Base-by-base conservation (phyloP, 2,797 vertebrate species). In the Lithobates pipiens region DNA sequence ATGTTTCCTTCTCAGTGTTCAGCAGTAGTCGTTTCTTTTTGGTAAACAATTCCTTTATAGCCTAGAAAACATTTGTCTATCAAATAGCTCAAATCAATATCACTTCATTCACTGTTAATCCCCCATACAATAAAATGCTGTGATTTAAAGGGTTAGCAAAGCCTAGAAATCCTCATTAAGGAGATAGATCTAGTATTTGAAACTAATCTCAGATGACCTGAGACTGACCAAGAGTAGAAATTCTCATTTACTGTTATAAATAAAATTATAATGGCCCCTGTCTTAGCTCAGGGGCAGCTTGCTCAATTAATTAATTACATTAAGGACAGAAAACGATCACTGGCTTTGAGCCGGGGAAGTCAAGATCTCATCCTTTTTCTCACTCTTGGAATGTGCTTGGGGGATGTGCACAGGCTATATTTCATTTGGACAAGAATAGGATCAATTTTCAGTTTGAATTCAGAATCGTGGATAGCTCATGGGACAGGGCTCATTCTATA, bases 91-190 rank as follows among this genome's bases (percentile, higher is more conserved):
- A 82, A 61, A 82, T 82, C 80, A 82, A 82, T 82, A 82, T 27
- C 61, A 63, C 54, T 73, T 36, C 50, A 82, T 82, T 74, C 70
- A 63, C 42, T 23, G 32, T 42, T 54, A 82, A 74, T 82, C 61
- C 78, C 44, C 68, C 39, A 63, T 44, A 44, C 32, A 27, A 57
- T 81, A 73, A 82, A 73, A 73, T 36, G 27, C 27, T 73, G 50
- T 82, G 80, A 82, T 82, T 82, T 73, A 82, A 73, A 61, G 80
- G 50, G 80, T 82, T 82, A 73, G 80, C 57, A 61, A 61, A 73
- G 70, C 72, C 36, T 73, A 70, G 32, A 39, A 65, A 61, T 39
- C 13, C 54, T 82, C 80, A 82, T 82, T 74, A 82, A 74, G 70
- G 16, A 82, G 72, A 82, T 82, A 82, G 70, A 82, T 82, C 46